A percentile compares a stretch with the other conserved stretches of the same genome.
These are phyloP conservation scores for Slavum lentiscoides DNA, from an alignment of 2,888 invertebrate genomes.

Conservation along the genomic window DNA sequence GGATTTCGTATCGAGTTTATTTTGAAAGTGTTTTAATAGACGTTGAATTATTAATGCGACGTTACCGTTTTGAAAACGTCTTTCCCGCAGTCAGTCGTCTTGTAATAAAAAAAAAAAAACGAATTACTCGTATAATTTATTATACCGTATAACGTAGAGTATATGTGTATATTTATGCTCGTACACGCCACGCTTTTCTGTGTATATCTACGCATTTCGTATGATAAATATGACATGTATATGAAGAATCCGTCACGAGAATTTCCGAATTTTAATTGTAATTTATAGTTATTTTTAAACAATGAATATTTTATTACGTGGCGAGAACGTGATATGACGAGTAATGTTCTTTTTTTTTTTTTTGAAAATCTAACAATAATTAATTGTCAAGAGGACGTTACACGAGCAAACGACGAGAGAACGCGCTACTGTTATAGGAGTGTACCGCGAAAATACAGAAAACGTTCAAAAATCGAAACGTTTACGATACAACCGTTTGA, in stretches of 20 bases:
- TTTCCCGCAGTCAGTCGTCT: neutral
- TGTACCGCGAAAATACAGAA: neutral
- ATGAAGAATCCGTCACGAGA: neutral
- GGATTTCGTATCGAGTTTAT: neutral
- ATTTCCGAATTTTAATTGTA: neutral
- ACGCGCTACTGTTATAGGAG: too few relatives aligned
- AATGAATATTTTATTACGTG: neutral
- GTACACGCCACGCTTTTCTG: too few relatives aligned
- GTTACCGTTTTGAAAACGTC: neutral
- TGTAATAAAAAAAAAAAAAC: constrained; percentile 23
- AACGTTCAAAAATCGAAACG: too few relatives aligned
- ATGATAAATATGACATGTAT: too few relatives aligned
- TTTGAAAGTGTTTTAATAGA: constrained; percentile 12
- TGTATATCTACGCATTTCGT: too few relatives aligned
- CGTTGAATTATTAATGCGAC: constrained; percentile 21
- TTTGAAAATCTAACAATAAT: constrained; percentile 21
- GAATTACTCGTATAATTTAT: constrained; percentile 20
- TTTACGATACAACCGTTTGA: too few relatives aligned
- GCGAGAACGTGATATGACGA: constrained; percentile 20
- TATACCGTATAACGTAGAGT: too few relatives aligned
- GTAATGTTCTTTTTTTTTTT: neutral
- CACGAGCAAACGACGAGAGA: too few relatives aligned
- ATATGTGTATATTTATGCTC: too few relatives aligned
- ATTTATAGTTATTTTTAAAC: neutral
- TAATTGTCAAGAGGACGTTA: neutral